Evolutionary conservation across 2,113 vertebrate genomes (phyloP).

Genomic region (Oncorhynchus tshawytscha): DNA sequence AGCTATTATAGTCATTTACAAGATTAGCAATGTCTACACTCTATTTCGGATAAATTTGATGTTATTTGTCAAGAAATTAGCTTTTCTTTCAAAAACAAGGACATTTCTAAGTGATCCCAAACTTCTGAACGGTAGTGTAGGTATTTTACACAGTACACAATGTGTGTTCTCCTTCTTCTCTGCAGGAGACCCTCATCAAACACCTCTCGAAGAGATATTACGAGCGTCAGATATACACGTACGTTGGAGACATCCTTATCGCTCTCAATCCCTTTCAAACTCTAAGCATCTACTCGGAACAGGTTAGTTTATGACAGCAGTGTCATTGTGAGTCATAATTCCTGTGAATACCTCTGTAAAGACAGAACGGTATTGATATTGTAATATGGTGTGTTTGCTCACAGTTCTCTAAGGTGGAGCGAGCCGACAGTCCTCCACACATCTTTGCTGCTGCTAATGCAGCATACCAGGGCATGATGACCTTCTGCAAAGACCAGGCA

Average conservation of each 20-base stretch:
- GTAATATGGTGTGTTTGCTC: not conserved
- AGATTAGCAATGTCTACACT: too few species aligned
- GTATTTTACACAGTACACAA: not conserved
- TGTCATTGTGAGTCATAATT: too few species aligned
- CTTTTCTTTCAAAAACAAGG: too few species aligned
- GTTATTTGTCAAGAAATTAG: too few species aligned
- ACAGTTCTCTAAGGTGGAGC: constrained; percentile 92
- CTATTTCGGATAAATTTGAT: too few species aligned
- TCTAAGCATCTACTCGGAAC: constrained; percentile 94
- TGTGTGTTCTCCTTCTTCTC: not conserved
- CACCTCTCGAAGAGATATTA: constrained; percentile 88
- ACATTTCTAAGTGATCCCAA: too few species aligned
- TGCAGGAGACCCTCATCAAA: constrained; percentile 87
- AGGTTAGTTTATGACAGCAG: constrained; percentile 74
- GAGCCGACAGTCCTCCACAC: constrained; percentile 91
- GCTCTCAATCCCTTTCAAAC: constrained; percentile 97
- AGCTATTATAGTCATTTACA: too few species aligned
- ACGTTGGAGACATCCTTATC: constrained; percentile 97
- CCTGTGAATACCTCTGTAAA: too few species aligned
- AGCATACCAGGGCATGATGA: constrained; percentile 95
- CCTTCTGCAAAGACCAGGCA: constrained; percentile 94
- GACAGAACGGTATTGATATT: not conserved
- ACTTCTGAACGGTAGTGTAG: not conserved
- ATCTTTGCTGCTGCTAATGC: constrained; percentile 97
- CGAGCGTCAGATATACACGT: constrained; percentile 93